Base-by-base conservation (phyloP, 2,888 invertebrate species). In the Hetaerina titia region DNA sequence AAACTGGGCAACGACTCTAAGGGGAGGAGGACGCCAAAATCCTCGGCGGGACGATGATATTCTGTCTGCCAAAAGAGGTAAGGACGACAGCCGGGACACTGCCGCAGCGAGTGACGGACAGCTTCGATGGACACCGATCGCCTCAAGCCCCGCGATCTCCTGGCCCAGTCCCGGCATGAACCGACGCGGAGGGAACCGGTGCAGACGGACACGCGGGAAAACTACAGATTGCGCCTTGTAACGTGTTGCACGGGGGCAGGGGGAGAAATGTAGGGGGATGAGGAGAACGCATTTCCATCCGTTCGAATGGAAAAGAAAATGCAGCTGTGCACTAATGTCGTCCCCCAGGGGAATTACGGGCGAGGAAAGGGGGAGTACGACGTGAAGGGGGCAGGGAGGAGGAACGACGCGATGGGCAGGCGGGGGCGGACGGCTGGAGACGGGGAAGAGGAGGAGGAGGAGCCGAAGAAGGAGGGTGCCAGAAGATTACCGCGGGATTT, bases 401-500 rank as follows among this genome's bases (percentile, higher is more conserved):
- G 56, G 64, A 25, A 58, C n/a, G 89, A 57, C n/a, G n/a, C n/a
- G n/a, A n/a, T n/a, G n/a, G n/a, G n/a, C 13, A 58, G n/a, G 81
- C 17, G 31, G 45, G n/a, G 81, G 9, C 13, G 31, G 22, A 19
- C 13, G 90, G 60, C 22, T 4, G 31, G 6, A n/a, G 64, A 56
- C 13, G 69, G 13, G 92, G 92, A 60, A 17, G 90, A 63, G 63
- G 31, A 90, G 17, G 45, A 11, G 64, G 19, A 22, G 89, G 13
- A 89, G 56, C 19, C 22, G 89, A 11, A 57, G 88, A 31, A 90
- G 63, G 45, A 64, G 63, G 89, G 64, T 81, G 81, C 25, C 19
- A 81, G 81, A 56, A 69, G 92, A 92, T 92, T 92, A 92, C 31
- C 92, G 64, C 92, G 8, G 56, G 92, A 92, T 92, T 90, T 45